Evolutionary conservation across 2,113 vertebrate species (phyloP).

Genomic region (Clarias magur): DNA sequence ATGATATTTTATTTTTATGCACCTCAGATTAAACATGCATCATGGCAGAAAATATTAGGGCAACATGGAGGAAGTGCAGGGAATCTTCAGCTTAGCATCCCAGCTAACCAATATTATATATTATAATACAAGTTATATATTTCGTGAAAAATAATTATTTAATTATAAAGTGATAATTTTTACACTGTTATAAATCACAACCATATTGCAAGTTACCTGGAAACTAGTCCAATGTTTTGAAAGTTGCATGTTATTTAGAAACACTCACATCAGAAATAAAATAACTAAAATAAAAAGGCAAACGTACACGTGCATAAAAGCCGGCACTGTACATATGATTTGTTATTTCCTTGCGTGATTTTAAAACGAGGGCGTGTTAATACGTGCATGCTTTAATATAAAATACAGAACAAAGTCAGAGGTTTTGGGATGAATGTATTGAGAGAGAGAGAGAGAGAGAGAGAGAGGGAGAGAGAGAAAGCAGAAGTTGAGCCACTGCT

Average conservation of each 20-base stretch:
- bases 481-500: slow-evolving; percentile 74
- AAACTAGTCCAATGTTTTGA: not conserved
- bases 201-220: not conserved
- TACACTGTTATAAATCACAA: not conserved
- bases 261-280: not conserved
- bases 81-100: not conserved
- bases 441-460: not conserved
- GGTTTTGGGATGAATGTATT: slow-evolving; percentile 10
- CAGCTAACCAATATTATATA: too few species aligned
- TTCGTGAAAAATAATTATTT: not conserved
- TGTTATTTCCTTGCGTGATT: not conserved
- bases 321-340: not conserved
- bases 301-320: not conserved
- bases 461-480: slow-evolving; percentile 60
- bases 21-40: not conserved
- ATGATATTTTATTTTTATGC: not conserved
- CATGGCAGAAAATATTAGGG: not conserved
- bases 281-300: not conserved
- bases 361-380: slow-evolving; percentile 1
- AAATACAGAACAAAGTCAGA: slow-evolving; percentile 13
- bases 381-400: not conserved
- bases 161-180: not conserved
- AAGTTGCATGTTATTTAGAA: not conserved
- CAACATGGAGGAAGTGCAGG: not conserved
- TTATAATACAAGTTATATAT: too few species aligned